These are phyloP conservation scores for Cyrtorhinus lividipennis DNA, from an alignment of 1,140 invertebrate genomes.

Conservation along the genomic window DNA sequence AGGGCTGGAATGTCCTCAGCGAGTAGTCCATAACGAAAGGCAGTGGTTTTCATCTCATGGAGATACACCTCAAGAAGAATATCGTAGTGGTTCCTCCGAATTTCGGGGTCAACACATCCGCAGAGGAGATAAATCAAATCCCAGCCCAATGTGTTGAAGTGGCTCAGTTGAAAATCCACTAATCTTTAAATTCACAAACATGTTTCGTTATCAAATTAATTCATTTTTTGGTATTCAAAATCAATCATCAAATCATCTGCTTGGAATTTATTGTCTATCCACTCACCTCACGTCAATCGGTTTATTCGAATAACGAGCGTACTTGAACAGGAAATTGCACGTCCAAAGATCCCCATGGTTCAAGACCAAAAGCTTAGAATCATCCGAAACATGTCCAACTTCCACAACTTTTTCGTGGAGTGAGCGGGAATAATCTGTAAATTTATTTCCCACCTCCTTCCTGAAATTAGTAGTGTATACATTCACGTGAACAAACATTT, in stretches of 20 bases:
- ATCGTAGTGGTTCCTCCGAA: not conserved
- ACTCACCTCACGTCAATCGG: not conserved
- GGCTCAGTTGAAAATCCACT: not conserved
- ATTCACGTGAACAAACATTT: too few species aligned
- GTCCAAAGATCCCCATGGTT: conserved; percentile 30
- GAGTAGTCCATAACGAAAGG: not conserved
- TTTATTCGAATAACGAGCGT: conserved; percentile 8
- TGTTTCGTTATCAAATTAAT: too few species aligned
- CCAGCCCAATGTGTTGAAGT: not conserved
- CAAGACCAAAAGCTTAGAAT: conserved; percentile 26
- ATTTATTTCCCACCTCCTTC: not conserved
- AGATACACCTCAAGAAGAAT: not conserved
- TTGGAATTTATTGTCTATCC: not conserved
- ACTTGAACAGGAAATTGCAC: conserved; percentile 28
- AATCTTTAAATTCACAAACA: not conserved
- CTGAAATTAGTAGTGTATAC: too few species aligned
- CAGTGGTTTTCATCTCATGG: not conserved
- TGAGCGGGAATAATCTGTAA: not conserved
- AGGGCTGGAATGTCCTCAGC: not conserved
- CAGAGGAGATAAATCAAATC: not conserved
- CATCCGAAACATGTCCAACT: conserved; percentile 7
- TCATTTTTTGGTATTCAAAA: too few species aligned
- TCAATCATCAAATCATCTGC: too few species aligned
- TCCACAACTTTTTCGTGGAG: not conserved
- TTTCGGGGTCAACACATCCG: not conserved